Percentiles rank a stretch among this genome's conserved stretches.
phyloP scores from a whole-genome alignment of 2,888 invertebrate genomes.

The Caenorhabditis virilis region DNA sequence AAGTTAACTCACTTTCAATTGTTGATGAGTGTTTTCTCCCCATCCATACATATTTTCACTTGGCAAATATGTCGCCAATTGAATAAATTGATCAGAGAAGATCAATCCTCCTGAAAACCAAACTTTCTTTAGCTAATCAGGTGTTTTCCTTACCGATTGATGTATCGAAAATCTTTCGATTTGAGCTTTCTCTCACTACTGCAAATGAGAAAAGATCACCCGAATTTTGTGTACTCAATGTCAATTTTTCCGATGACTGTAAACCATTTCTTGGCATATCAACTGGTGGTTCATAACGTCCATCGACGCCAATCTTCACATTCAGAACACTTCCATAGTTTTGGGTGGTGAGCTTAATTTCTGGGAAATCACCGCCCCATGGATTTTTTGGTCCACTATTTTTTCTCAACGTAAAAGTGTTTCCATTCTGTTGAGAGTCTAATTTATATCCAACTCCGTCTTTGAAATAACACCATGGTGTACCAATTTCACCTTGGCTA shows the following conservation, averaged over 20 bases:
- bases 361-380: conserved; percentile 48
- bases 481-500: conserved; percentile 30
- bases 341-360: conserved; percentile 38
- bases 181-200: conserved; percentile 45
- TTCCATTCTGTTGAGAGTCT: conserved; percentile 19
- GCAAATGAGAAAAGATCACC: conserved; percentile 59
- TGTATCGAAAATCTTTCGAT: conserved; percentile 58
- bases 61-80: conserved; percentile 62
- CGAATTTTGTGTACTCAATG: too few relatives aligned
- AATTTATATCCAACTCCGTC: conserved; percentile 52
- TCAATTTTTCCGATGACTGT: too few relatives aligned
- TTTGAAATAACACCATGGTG: conserved; percentile 55
- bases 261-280: conserved; percentile 38
- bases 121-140: not conserved
- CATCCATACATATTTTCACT: conserved; percentile 65
- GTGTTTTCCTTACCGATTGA: conserved; percentile 55
- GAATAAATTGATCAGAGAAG: conserved; percentile 65
- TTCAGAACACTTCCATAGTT: conserved; percentile 49
- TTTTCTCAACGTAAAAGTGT: conserved; percentile 35
- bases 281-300: conserved; percentile 54
- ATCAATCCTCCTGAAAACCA: conserved; percentile 54
- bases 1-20: conserved; percentile 54
- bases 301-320: conserved; percentile 43
- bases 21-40: conserved; percentile 65
- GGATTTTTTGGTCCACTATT: conserved; percentile 50